A percentile compares a stretch with the other conserved stretches of the same genome.
Evolutionary conservation across 1,140 invertebrate genomes (phyloP).

Genomic region (Drosophila auraria): DNA sequence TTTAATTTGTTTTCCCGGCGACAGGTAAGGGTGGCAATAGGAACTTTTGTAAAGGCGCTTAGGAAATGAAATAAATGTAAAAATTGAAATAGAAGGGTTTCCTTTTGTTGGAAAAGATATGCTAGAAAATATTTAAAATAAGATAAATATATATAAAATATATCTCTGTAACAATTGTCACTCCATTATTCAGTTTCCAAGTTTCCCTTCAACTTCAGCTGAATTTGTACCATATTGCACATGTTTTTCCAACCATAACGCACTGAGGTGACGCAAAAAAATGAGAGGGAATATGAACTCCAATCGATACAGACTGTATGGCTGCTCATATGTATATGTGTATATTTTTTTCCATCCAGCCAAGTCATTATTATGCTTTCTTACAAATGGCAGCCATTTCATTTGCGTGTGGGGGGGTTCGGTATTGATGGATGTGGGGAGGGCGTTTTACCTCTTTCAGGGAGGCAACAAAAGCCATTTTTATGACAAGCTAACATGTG

Average conservation of each 20-base stretch:
- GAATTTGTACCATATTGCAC: constrained; percentile 5
- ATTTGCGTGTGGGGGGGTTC: not conserved
- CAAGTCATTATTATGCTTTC: constrained; percentile 24
- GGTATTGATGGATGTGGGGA: constrained; percentile 14
- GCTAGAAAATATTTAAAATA: not conserved
- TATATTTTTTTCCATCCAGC: constrained; percentile 7
- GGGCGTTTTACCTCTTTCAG: constrained; percentile 28
- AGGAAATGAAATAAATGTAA: not conserved
- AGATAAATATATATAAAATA: not conserved
- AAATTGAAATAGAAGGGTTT: not conserved
- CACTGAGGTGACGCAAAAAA: constrained; percentile 5
- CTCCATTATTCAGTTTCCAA: not conserved
- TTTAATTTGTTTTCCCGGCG: not conserved
- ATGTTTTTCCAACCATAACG: not conserved
- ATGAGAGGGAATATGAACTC: not conserved
- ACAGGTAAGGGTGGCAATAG: not conserved
- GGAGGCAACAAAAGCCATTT: constrained; percentile 24
- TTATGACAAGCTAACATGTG: constrained; percentile 28
- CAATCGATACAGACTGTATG: constrained; percentile 26
- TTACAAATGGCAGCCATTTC: constrained; percentile 46
- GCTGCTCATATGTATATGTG: not conserved
- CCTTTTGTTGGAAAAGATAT: not conserved
- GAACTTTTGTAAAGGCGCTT: not conserved
- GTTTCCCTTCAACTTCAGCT: not conserved
- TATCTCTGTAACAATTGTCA: too few species aligned